These are phyloP conservation scores for Xylophagus ater DNA, from an alignment of 2,888 invertebrate genomes.

Conservation along the genomic window DNA sequence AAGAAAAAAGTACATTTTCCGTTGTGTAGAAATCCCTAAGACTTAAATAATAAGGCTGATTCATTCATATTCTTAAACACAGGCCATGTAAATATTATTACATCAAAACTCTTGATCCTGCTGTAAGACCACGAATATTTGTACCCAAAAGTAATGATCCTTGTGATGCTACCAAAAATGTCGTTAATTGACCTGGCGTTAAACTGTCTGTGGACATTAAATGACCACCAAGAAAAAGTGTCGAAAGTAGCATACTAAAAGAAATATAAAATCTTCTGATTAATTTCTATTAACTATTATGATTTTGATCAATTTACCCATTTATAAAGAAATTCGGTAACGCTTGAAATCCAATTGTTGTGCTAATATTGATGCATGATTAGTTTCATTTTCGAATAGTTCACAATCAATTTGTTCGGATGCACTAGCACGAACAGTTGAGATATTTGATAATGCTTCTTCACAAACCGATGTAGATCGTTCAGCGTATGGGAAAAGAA, in stretches of 20 bases:
- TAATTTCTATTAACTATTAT: no score
- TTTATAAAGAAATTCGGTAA: slow-evolving; percentile 77
- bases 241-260: slow-evolving; percentile 68
- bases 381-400: slow-evolving; percentile 62
- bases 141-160: slow-evolving; percentile 84
- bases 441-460: slow-evolving; percentile 85
- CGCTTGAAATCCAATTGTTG: slow-evolving; percentile 78
- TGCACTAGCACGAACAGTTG: slow-evolving; percentile 89
- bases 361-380: slow-evolving; percentile 57
- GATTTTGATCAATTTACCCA: no score
- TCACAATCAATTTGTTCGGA: slow-evolving; percentile 76
- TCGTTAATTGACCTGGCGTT: slow-evolving; percentile 86
- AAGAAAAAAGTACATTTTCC: no score
- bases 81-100: no score
- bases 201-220: slow-evolving; percentile 72
- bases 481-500: slow-evolving; percentile 49
- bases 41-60: no score
- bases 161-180: slow-evolving; percentile 90
- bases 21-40: no score
- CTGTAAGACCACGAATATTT: slow-evolving; percentile 74
- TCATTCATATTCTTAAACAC: no score
- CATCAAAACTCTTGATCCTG: slow-evolving; percentile 86
- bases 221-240: slow-evolving; percentile 82
- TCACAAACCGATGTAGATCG: slow-evolving; percentile 82
- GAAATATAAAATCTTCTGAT: no score